phyloP scores from a whole-genome alignment of 2,113 vertebrate genomes.

The Furnarius figulus region DNA sequence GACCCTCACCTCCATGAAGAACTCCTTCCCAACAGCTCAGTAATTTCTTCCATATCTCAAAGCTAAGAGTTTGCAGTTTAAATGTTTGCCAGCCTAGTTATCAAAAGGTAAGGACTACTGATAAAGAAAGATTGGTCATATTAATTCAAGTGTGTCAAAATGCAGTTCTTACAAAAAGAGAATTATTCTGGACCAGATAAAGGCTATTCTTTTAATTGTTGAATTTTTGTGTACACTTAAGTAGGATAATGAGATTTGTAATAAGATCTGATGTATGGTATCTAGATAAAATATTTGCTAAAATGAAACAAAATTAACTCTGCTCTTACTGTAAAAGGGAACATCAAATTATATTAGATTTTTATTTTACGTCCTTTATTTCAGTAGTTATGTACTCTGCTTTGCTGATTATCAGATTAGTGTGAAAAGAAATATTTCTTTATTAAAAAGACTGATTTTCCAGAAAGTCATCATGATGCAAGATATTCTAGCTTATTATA shows the following conservation, averaged over 20 bases:
- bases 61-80: background rate
- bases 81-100: background rate
- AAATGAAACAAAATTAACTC: background rate
- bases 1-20: background rate
- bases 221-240: background rate
- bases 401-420: slow-evolving; percentile 21
- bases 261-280: background rate
- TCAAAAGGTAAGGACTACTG: background rate
- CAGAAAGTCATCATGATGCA: background rate
- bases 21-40: background rate
- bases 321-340: background rate
- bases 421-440: background rate
- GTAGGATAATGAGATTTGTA: background rate
- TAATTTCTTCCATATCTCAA: background rate
- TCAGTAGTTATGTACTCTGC: background rate
- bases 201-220: background rate
- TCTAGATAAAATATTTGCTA: background rate
- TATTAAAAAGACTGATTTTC: background rate
- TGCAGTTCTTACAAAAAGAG: background rate
- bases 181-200: background rate
- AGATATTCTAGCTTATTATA: background rate
- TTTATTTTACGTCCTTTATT: background rate
- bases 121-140: background rate
- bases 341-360: background rate
- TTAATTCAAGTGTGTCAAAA: background rate